Percentiles rank a stretch among this genome's conserved stretches.
phyloP scores from a whole-genome alignment of 2,797 vertebrate genomes.

The Ceyx erithaca region DNA sequence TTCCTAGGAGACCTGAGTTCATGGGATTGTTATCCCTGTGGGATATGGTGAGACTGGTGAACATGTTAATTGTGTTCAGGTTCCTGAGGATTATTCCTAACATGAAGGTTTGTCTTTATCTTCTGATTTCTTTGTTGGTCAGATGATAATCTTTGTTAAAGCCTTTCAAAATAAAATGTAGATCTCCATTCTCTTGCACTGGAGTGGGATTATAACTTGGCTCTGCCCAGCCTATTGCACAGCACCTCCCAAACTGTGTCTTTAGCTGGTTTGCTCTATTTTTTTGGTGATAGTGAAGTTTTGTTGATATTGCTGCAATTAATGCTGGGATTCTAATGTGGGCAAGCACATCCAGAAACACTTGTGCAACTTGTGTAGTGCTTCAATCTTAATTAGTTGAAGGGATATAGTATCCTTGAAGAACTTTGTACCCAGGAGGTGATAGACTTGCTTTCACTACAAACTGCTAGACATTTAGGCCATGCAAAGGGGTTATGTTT shows the following conservation, averaged over 20 bases:
- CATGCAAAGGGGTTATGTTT: neutral
- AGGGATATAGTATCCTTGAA: neutral
- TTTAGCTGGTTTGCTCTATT: neutral
- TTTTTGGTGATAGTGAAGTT: neutral
- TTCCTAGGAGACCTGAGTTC: slow-evolving; percentile 79
- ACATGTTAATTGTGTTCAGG: slow-evolving; percentile 93
- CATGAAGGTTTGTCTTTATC: slow-evolving; percentile 87
- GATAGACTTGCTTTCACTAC: neutral
- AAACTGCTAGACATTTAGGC: neutral
- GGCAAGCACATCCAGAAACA: neutral
- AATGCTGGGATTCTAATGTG: neutral
- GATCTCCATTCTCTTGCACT: neutral
- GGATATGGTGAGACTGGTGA: slow-evolving; percentile 91
- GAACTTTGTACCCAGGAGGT: neutral
- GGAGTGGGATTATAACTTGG: neutral
- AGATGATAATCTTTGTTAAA: neutral
- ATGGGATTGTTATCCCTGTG: slow-evolving; percentile 84
- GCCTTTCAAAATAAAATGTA: neutral
- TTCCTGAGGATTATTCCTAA: slow-evolving; percentile 92
- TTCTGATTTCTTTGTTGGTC: neutral
- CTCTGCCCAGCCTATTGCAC: neutral
- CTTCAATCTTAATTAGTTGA: neutral
- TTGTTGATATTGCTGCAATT: neutral
- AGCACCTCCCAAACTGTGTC: neutral
- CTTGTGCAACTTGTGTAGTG: neutral